phyloP scores from a whole-genome alignment of 2,797 vertebrate species.

The Channallabes apus region DNA sequence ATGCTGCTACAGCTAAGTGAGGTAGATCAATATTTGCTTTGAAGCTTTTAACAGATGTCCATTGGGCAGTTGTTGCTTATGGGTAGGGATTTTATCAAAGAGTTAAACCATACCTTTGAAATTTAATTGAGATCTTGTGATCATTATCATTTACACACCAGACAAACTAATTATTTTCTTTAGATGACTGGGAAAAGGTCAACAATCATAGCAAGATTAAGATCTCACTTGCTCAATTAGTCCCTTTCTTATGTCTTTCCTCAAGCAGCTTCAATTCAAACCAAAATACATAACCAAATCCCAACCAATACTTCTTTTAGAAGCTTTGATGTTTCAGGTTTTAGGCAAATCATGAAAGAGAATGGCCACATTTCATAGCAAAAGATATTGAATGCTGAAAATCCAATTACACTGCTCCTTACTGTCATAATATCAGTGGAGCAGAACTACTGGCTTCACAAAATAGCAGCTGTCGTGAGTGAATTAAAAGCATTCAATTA shows the following conservation, averaged over 20 bases:
- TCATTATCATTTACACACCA: background rate
- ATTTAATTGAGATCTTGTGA: no score
- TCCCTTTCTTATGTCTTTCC: constrained; percentile 81
- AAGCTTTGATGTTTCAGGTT: no score
- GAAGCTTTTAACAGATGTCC: background rate
- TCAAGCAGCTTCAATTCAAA: constrained; percentile 79
- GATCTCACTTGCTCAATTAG: constrained; percentile 82
- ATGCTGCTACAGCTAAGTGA: background rate
- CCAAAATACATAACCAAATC: constrained; percentile 63
- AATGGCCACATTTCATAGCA: no score
- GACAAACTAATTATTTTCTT: background rate
- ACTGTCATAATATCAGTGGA: no score
- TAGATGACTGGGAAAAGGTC: background rate
- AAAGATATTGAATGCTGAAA: no score
- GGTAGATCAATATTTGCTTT: background rate
- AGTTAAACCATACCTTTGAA: no score
- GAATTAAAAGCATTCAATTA: no score
- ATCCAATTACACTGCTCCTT: no score
- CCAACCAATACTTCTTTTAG: no score
- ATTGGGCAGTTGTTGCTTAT: background rate
- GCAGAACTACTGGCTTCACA: no score
- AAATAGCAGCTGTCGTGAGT: no score
- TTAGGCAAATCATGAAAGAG: no score
- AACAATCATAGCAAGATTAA: background rate
- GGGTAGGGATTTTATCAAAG: background rate